A percentile compares a stretch with the other conserved stretches of the same genome.
phyloP scores from a whole-genome alignment of 2,113 vertebrate genomes.

The Cryptotis parvus region DNA sequence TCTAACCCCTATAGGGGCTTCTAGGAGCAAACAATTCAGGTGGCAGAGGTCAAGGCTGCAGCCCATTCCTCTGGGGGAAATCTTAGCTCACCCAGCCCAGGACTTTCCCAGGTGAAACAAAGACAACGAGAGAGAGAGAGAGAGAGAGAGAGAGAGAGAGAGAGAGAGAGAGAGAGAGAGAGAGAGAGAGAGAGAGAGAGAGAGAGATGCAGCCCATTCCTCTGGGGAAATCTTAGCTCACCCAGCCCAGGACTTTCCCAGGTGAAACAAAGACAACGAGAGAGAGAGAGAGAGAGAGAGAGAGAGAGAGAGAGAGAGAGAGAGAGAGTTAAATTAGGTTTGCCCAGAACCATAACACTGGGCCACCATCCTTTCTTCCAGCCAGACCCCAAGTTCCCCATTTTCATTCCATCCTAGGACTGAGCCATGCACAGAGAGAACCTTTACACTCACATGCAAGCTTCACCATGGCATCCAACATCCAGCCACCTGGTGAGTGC shows the following conservation, averaged over 20 bases:
- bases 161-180: constrained; percentile 57
- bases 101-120: constrained; percentile 82
- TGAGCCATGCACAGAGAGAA: accelerated
- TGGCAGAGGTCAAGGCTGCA: constrained; percentile 77
- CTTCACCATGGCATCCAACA: background rate
- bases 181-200: constrained; percentile 52
- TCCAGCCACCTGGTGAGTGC: background rate
- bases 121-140: constrained; percentile 50
- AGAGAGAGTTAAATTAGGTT: constrained; percentile 68
- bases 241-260: constrained; percentile 76
- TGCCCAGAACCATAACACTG: constrained; percentile 52
- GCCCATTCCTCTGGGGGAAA: constrained; percentile 69
- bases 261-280: constrained; percentile 76
- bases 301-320: background rate
- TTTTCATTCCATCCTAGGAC: background rate
- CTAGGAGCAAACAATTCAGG: constrained; percentile 78
- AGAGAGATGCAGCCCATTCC: constrained; percentile 63
- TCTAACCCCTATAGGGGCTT: constrained; percentile 74
- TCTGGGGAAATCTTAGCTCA: constrained; percentile 64
- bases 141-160: constrained; percentile 59
- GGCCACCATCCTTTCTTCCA: constrained; percentile 25
- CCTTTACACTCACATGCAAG: background rate
- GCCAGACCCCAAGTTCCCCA: background rate
- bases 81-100: constrained; percentile 57
- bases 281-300: constrained; percentile 33